Conservation (phyloP, 2,888 invertebrate genomes). For the Cosmorhoe ocellata region DNA sequence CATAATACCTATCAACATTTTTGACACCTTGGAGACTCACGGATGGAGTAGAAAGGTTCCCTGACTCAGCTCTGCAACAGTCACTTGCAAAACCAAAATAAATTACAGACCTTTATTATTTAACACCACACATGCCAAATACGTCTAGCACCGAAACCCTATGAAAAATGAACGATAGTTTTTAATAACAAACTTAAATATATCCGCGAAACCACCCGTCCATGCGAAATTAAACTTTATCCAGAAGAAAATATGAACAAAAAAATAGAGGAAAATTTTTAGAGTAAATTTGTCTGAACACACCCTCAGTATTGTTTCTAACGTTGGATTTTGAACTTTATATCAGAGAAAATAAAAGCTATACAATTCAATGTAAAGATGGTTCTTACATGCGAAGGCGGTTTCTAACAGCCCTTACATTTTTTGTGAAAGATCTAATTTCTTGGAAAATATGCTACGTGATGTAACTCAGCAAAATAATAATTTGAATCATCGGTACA, state of each 20-base stretch:
- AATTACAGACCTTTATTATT: constrained; percentile 39
- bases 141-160: constrained; percentile 48
- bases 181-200: constrained; percentile 28
- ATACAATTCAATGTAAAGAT: neutral
- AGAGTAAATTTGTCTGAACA: constrained; percentile 35
- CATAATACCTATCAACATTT: no score
- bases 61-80: constrained; percentile 10
- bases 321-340: constrained; percentile 11
- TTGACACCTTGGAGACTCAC: no score
- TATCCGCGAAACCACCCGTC: neutral
- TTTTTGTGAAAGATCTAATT: constrained; percentile 61
- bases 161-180: constrained; percentile 58
- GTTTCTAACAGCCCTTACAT: constrained; percentile 45
- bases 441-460: constrained; percentile 72
- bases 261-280: neutral
- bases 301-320: constrained; percentile 22
- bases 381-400: constrained; percentile 21
- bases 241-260: neutral
- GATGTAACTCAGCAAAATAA: constrained; percentile 66
- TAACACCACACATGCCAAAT: constrained; percentile 41
- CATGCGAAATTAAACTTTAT: neutral
- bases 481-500: constrained; percentile 64
- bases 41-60: neutral
- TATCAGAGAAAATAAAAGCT: neutral
- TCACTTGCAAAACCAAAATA: constrained; percentile 26